Conservation (phyloP, 2,797 vertebrate genomes). For the Muraenolepis orangiensis region DNA sequence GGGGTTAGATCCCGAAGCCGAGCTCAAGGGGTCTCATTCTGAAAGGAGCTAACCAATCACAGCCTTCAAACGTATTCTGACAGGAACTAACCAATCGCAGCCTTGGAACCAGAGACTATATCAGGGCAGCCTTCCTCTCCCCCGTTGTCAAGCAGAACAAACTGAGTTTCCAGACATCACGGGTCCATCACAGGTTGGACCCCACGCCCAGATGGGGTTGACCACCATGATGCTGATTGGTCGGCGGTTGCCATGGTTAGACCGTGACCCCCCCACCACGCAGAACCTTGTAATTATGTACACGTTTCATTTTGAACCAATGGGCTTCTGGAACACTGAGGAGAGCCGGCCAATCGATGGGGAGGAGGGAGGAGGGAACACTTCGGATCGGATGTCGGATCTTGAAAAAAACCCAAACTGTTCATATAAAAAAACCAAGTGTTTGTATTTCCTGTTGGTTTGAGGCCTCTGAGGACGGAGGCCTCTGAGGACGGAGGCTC, state of each 20-base stretch:
- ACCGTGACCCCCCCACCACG: too few species aligned
- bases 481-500: too few species aligned
- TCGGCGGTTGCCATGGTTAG: neutral
- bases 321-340: neutral
- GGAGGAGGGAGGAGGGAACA: neutral
- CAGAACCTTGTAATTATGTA: neutral
- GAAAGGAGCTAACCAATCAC: neutral
- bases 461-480: too few species aligned
- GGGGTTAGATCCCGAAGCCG: neutral
- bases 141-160: too few species aligned
- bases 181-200: too few species aligned
- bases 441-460: too few species aligned
- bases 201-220: too few species aligned
- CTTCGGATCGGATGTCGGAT: neutral
- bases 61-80: neutral
- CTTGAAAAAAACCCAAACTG: neutral
- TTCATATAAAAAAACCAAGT: neutral
- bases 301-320: neutral
- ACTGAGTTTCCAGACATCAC: neutral
- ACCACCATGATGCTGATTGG: neutral
- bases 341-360: neutral
- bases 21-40: neutral
- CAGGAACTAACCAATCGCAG: too few species aligned
- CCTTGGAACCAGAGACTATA: too few species aligned
- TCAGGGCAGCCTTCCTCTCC: neutral